Conservation (phyloP, 2,888 invertebrate genomes). For the Parnassius smintheus region DNA sequence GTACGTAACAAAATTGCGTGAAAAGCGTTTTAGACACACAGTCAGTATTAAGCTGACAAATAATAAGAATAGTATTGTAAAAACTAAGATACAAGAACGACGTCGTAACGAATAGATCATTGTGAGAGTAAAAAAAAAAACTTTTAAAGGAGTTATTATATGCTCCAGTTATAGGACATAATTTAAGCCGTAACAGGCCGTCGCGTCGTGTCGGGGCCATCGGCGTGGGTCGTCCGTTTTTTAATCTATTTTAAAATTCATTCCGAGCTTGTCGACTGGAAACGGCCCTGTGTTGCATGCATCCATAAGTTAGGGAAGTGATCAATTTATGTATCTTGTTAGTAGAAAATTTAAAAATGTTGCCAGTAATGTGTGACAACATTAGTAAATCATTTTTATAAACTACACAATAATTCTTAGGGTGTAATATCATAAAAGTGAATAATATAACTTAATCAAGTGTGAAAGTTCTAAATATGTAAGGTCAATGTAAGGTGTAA, state of each 20-base stretch:
- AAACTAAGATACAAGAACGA: neutral
- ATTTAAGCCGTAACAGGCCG: conserved; percentile 45
- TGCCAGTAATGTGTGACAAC: conserved; percentile 12
- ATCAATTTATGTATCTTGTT: conserved; percentile 23
- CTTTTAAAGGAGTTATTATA: conserved; percentile 38
- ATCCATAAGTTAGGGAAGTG: conserved; percentile 17
- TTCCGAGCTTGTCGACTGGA: conserved; percentile 17
- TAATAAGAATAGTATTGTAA: no score
- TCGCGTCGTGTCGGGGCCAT: conserved; percentile 40
- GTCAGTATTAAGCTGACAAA: no score
- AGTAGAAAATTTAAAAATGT: conserved; percentile 14
- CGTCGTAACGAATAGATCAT: conserved; percentile 39
- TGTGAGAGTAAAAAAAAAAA: conserved; percentile 40
- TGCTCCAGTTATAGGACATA: conserved; percentile 45
- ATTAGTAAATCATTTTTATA: conserved; percentile 14
- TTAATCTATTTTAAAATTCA: conserved; percentile 52
- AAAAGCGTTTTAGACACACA: no score
- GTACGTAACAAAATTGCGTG: no score
- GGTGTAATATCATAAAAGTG: no score
- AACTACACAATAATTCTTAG: no score
- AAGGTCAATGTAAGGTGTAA: no score
- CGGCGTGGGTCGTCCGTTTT: conserved; percentile 44
- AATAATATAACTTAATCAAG: no score
- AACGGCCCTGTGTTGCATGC: conserved; percentile 11
- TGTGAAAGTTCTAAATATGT: no score